These are phyloP conservation scores for Hirudo medicinalis DNA, from an alignment of 1,140 invertebrate genomes.

Conservation along the genomic window DNA sequence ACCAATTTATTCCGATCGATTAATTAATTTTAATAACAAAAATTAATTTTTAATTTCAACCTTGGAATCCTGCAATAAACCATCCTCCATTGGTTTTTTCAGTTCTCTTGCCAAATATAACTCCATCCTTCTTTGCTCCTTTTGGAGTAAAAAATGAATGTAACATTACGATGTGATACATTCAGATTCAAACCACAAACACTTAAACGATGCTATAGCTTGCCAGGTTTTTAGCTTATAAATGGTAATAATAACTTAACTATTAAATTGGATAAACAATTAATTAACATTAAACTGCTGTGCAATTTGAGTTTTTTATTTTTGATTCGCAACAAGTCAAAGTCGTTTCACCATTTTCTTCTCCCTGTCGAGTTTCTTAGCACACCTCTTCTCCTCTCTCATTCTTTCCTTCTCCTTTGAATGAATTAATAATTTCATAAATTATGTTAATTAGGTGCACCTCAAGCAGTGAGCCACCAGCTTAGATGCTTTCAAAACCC, in stretches of 20 bases:
- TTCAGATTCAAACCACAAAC: too few species aligned
- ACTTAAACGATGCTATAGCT: too few species aligned
- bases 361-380: constrained; percentile 64
- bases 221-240: too few species aligned
- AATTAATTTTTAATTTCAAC: too few species aligned
- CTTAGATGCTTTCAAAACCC: background rate
- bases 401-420: constrained; percentile 61
- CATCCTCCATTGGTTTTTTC: constrained; percentile 60
- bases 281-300: too few species aligned
- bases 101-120: constrained; percentile 69
- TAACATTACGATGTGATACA: too few species aligned
- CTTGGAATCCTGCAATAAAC: constrained; percentile 26
- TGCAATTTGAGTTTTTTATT: background rate
- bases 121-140: constrained; percentile 65
- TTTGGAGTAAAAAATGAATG: constrained; percentile 13
- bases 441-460: too few species aligned
- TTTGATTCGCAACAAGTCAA: background rate
- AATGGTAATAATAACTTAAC: too few species aligned
- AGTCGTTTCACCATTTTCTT: constrained; percentile 48
- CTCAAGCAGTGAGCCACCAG: too few species aligned
- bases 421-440: constrained; percentile 12
- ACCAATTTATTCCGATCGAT: too few species aligned
- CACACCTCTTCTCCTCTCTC: constrained; percentile 61
- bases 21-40: too few species aligned
- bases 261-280: too few species aligned